Evolutionary conservation across 2,888 invertebrate genomes (phyloP).

Genomic region (Lycia hirtaria): DNA sequence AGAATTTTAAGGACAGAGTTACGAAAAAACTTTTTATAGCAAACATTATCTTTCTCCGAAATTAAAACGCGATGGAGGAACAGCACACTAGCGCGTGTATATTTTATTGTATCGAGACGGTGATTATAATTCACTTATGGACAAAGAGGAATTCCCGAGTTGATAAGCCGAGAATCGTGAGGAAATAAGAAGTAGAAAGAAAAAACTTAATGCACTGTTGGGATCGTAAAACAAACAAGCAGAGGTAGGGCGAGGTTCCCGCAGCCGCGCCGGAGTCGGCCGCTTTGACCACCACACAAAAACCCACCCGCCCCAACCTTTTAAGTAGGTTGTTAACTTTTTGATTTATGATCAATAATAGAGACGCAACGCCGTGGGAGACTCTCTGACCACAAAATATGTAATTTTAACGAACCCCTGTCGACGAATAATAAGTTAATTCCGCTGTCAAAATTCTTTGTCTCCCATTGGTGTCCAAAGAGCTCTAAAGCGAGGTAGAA

Average conservation of each 20-base stretch:
- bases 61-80: conserved; percentile 17
- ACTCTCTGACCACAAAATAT: conserved; percentile 75
- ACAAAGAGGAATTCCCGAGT: conserved; percentile 59
- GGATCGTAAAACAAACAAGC: conserved; percentile 84
- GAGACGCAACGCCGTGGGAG: conserved; percentile 84
- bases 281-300: conserved; percentile 81
- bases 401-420: conserved; percentile 82
- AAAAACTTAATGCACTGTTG: conserved; percentile 82
- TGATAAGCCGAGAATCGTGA: conserved; percentile 77
- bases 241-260: conserved; percentile 69
- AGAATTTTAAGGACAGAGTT: conserved; percentile 61
- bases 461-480: conserved; percentile 55
- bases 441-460: conserved; percentile 70
- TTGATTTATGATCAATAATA: conserved; percentile 86
- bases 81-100: conserved; percentile 25
- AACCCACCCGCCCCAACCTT: conserved; percentile 80
- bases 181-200: conserved; percentile 74
- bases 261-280: conserved; percentile 73
- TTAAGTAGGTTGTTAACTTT: conserved; percentile 86
- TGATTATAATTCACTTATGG: conserved; percentile 51
- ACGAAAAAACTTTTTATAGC: background rate
- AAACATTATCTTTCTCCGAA: conserved; percentile 17
- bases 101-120: conserved; percentile 20
- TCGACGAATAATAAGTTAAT: conserved; percentile 76
- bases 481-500: conserved; percentile 33